phyloP scores from a whole-genome alignment of 35 echinoderm and acorn worm genomes.

The Lytechinus pictus region DNA sequence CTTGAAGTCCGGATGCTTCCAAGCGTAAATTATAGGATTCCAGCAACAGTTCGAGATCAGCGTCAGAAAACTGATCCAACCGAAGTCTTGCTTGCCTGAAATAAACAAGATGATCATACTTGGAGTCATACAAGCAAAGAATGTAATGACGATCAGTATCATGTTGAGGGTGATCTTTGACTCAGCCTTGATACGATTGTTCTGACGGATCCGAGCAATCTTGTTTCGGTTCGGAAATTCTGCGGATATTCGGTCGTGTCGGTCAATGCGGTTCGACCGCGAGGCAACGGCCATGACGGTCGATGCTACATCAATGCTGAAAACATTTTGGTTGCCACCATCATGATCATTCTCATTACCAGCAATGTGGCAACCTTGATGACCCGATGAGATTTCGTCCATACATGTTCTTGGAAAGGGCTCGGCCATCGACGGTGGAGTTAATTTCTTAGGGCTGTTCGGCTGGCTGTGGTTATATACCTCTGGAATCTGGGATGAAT shows the following conservation, averaged over 20 bases:
- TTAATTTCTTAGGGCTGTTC: neutral
- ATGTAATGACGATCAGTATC: neutral
- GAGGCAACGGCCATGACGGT: neutral
- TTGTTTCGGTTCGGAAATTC: neutral
- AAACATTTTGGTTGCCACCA: neutral
- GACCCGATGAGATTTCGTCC: neutral
- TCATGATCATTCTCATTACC: neutral
- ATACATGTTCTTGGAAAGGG: neutral
- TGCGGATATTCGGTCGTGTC: neutral
- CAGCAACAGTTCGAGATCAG: neutral
- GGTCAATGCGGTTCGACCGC: neutral
- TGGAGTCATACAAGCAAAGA: neutral
- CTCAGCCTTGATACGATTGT: neutral
- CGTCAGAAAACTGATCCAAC: slow-evolving; percentile 23
- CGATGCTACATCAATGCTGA: neutral
- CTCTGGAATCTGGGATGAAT: neutral
- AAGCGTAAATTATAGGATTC: slow-evolving; percentile 35
- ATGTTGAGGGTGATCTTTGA: slow-evolving; percentile 32
- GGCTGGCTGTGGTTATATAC: neutral
- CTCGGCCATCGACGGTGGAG: neutral
- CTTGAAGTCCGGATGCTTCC: slow-evolving; percentile 39
- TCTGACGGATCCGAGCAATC: neutral
- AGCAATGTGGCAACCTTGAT: neutral
- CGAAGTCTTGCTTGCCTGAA: neutral
- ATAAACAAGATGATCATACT: neutral